Percentiles rank a stretch among this genome's conserved stretches.
These are phyloP conservation scores for Ciconia nigra DNA, from an alignment of 2,797 vertebrate species.

Conservation along the genomic window DNA sequence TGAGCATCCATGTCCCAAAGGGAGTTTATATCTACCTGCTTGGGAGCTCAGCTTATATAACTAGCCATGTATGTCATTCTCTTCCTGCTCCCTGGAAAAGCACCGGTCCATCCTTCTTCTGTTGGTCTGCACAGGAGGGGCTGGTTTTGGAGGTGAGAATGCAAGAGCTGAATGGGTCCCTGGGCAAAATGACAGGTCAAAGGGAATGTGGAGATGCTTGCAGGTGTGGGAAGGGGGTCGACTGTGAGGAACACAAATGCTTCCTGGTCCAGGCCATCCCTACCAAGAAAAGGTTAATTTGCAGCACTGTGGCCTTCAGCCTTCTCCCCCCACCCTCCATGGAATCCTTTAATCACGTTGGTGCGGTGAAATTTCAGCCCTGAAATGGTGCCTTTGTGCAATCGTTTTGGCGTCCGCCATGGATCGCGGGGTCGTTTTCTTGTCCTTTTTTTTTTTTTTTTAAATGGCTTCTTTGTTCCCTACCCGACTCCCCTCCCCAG, in stretches of 20 bases:
- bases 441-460: conserved; percentile 67
- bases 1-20: not conserved
- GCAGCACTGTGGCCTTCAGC: conserved; percentile 66
- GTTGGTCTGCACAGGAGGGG: not conserved
- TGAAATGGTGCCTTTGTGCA: conserved; percentile 84
- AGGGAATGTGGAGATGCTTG: not conserved
- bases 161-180: not conserved
- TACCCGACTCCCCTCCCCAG: conserved; percentile 30
- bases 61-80: not conserved
- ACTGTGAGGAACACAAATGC: not conserved
- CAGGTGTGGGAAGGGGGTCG: not conserved
- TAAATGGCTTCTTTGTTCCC: conserved; percentile 82
- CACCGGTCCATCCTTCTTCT: not conserved
- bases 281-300: conserved; percentile 77
- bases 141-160: not conserved
- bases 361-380: conserved; percentile 85
- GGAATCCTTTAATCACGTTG: conserved; percentile 85
- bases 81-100: not conserved
- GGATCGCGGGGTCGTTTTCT: conserved; percentile 77
- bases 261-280: conserved; percentile 4
- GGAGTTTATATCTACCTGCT: not conserved
- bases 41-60: not conserved
- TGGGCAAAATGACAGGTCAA: not conserved
- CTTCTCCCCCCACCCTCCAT: conserved; percentile 68
- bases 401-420: conserved; percentile 76